Evolutionary conservation across 2,888 invertebrate genomes (phyloP).

Genomic region (Horisme vitalbata): DNA sequence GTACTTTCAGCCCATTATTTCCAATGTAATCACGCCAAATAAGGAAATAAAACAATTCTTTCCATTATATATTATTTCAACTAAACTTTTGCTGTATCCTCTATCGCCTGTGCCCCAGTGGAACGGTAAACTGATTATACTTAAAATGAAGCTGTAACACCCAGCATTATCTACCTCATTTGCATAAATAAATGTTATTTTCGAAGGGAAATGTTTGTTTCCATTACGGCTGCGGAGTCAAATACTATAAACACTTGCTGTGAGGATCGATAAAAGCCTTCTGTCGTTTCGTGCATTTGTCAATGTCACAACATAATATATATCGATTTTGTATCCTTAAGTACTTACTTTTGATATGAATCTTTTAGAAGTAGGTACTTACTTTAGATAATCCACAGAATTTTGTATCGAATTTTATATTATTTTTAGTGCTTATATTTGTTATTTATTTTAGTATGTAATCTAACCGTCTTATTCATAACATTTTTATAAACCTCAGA

Average conservation of each 20-base stretch:
- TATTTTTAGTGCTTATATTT: too few relatives aligned
- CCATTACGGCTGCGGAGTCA: constrained; percentile 41
- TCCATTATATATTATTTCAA: too few relatives aligned
- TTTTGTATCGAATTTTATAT: too few relatives aligned
- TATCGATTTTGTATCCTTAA: background rate
- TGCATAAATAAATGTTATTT: constrained; percentile 67
- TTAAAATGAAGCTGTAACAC: constrained; percentile 69
- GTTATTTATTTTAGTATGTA: too few relatives aligned
- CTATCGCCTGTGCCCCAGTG: constrained; percentile 32
- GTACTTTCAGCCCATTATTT: too few relatives aligned
- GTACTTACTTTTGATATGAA: too few relatives aligned
- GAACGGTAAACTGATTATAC: constrained; percentile 64
- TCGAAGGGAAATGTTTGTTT: constrained; percentile 53
- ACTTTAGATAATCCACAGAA: too few relatives aligned
- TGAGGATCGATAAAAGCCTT: constrained; percentile 27
- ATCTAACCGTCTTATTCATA: too few relatives aligned
- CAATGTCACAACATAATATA: background rate
- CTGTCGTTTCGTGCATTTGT: constrained; percentile 15
- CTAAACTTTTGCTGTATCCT: background rate
- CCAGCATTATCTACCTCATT: constrained; percentile 59
- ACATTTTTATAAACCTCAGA: too few relatives aligned
- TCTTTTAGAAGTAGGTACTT: too few relatives aligned
- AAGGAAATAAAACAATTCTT: too few relatives aligned
- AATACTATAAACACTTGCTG: constrained; percentile 27
- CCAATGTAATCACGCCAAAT: too few relatives aligned